Base-by-base conservation (phyloP, 2,888 invertebrate species). In the Notodonta dromedarius region DNA sequence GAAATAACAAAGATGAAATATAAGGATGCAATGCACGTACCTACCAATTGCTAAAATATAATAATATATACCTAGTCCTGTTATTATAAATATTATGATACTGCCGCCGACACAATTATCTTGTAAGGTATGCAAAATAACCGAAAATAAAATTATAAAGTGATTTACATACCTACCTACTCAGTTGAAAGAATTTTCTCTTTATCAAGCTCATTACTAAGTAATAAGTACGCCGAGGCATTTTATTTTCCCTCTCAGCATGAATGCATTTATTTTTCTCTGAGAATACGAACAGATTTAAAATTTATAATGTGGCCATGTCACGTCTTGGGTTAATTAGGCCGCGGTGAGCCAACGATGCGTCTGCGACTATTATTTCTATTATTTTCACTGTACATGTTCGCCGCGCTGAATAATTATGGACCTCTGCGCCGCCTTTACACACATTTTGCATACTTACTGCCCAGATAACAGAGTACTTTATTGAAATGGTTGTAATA, bases 271-370 rank as follows among this genome's bases (percentile, higher is more conserved):
- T 84, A 76, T 81, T 84, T 83, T 78, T 74, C 76, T 80, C 79
- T 67, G 75, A 73, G 79, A 78, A 78, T 79, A 79, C 77, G 79
- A 83, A 84, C 79, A 86, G 88, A 88, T 90, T 88, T 86, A 82
- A 89, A 88, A 89, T 88, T 86, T 91, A 90, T 90, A 89, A 87
- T 82, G 86, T 77, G 82, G 84, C 84, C 79, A 84, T 87, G 88
- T 90, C 90, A 89, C 89, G 89, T 88, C 85, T 76, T 79, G 77
- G 85, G 88, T 89, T 91, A 91, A 90, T 91, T 90, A 90, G 89
- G 78, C 70, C 65, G 67, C 84, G 81, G 78, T 54, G 70, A 71
- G 81, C 83, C 78, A 77, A 46, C 67, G 67, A 65, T 69, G 76
- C 71, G 65, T 65, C 66, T 46, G 66, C 64, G 75, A 73, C 85